A percentile compares a stretch with the other conserved stretches of the same genome.
Evolutionary conservation across 1,140 invertebrate species (phyloP).

Genomic region (Medauroidea extradentata): DNA sequence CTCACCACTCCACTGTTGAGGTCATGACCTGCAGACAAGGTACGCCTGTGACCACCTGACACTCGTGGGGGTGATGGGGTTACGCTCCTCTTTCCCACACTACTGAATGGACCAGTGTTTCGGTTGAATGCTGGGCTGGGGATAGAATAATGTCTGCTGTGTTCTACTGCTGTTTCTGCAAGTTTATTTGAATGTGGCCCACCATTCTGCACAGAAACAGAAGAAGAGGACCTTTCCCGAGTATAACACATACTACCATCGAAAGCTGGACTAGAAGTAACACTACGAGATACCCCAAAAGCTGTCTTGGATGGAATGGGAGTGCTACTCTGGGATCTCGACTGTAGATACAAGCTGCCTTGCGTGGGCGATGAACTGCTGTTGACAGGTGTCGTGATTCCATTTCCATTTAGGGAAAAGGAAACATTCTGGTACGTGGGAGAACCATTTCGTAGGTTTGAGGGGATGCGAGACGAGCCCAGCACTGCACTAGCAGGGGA

Average conservation of each 20-base stretch:
- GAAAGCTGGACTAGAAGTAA: slow-evolving; percentile 2
- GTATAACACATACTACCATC: not conserved
- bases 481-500: slow-evolving; percentile 74
- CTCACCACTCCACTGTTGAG: not conserved
- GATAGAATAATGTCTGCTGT: not conserved
- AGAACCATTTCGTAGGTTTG: not conserved
- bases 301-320: not conserved
- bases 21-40: slow-evolving; percentile 9
- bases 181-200: no score
- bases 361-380: no score
- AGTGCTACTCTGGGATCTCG: not conserved
- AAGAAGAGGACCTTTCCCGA: not conserved
- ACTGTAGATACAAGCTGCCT: no score
- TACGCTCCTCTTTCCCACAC: not conserved
- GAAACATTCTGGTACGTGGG: no score
- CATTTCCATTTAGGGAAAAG: no score
- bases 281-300: not conserved
- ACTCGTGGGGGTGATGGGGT: slow-evolving; percentile 8
- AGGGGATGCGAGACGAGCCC: slow-evolving; percentile 32
- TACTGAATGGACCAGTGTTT: not conserved
- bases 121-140: slow-evolving; percentile 11
- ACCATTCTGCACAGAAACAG: no score
- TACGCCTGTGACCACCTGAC: slow-evolving; percentile 7
- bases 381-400: no score
- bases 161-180: no score